Base-by-base conservation (phyloP, 2,113 vertebrate species). In the Neodon shergylaensis region DNA sequence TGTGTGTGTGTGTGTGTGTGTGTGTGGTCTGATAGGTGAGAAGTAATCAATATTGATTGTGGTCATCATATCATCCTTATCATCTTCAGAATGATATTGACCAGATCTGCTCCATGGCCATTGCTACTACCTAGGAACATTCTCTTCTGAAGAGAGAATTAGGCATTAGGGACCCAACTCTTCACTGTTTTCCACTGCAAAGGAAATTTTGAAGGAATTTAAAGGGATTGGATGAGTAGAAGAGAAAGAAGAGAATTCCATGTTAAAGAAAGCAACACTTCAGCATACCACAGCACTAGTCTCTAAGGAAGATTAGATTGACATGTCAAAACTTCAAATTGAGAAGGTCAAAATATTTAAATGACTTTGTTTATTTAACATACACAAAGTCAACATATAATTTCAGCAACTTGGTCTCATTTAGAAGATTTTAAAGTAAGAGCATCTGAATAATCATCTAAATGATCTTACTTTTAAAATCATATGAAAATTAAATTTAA, bases 401-500 rank as follows among this genome's bases (percentile, higher is more conserved):
- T 96, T 94, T 90, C 33, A 91, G 63, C 31, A 92, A 92, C 93
- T 86, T 96, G 76, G 89, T 94, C 52, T 39, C 90, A 90, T 97
- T 96, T 96, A 94, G 14, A 79, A 94, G 91, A 93, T 88, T 95
- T 95, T 68, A 68, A 68, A 68, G 11, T 33, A 13, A 33, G 31
- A 68, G 1, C 63, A 65, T 10, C 63, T 24, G 24, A 9, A 26
- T 63, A 3, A 58, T 58, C 24, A 63, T 33, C 13, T 68, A 73
- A 96, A 96, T 92, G 42, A 94, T 65, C 66, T 97, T 93, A 83
- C n/a, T 91, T 94, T 52, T 88, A 96, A 97, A 96, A 79, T 94
- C 47, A 93, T 76, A 94, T 91, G 58, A 96, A 96, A 96, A 97
- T 95, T 96, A 97, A 97, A 94, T 97, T 96, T 63, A 92, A 88